These are phyloP conservation scores for Clarias magur DNA, from an alignment of 2,113 vertebrate species.

Conservation along the genomic window DNA sequence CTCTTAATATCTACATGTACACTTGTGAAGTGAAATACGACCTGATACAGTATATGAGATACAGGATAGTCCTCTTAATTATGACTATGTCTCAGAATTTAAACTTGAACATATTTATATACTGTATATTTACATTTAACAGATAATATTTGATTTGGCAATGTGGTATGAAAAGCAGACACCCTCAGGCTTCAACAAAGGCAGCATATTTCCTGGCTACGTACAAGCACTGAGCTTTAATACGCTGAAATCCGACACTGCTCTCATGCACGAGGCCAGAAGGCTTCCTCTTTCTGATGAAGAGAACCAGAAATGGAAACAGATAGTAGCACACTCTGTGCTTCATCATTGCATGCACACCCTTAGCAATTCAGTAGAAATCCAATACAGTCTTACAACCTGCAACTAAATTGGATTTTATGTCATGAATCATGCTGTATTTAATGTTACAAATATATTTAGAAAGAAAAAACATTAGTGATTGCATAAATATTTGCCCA, in stretches of 20 bases:
- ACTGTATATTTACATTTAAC: neutral
- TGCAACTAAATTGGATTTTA: neutral
- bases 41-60: neutral
- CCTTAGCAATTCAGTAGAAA: neutral
- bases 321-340: neutral
- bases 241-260: conserved; percentile 29
- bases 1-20: neutral
- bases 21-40: neutral
- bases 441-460: neutral
- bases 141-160: neutral
- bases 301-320: neutral
- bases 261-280: conserved; percentile 11
- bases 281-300: conserved; percentile 35
- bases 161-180: neutral
- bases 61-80: neutral
- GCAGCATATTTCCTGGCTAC: conserved; percentile 31
- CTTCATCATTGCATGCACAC: neutral
- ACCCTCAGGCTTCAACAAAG: neutral
- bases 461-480: neutral
- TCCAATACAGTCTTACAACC: neutral
- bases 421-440: neutral
- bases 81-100: neutral
- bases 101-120: neutral
- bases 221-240: conserved; percentile 22
- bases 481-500: neutral